These are phyloP conservation scores for Drosophila ochracea DNA, from an alignment of 2,888 invertebrate genomes.

Conservation along the genomic window DNA sequence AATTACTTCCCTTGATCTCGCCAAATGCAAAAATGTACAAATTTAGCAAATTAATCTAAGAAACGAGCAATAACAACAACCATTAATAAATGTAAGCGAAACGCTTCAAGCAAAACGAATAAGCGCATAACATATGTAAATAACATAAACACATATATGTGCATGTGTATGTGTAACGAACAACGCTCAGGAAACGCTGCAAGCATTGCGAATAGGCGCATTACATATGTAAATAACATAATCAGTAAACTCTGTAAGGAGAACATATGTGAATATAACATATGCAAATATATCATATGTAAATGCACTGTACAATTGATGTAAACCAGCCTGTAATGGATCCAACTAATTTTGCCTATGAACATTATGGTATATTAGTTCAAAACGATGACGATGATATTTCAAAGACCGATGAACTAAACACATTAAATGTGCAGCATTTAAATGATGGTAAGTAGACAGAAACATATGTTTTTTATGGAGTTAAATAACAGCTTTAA, in stretches of 20 bases:
- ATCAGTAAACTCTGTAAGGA: not conserved
- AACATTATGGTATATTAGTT: conserved; percentile 83
- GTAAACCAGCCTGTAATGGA: conserved; percentile 78
- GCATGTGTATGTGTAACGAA: not conserved
- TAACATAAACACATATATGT: not conserved
- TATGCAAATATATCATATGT: not conserved
- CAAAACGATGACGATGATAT: conserved; percentile 70
- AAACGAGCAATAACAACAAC: not conserved
- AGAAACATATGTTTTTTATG: not conserved
- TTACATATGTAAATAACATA: not conserved
- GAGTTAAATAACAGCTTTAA: no score
- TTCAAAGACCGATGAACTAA: conserved; percentile 64
- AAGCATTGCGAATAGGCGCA: not conserved
- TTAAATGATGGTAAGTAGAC: conserved; percentile 28
- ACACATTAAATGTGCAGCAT: conserved; percentile 79
- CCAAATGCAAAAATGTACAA: conserved; percentile 5
- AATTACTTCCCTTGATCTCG: not conserved
- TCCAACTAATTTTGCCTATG: conserved; percentile 61
- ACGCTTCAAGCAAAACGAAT: not conserved
- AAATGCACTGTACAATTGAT: conserved; percentile 86
- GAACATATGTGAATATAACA: not conserved
- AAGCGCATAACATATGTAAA: conserved; percentile 3
- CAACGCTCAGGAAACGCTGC: not conserved
- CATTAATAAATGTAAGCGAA: not conserved
- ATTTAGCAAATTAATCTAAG: not conserved